phyloP scores from a whole-genome alignment of 92 coral and sea anemone species.

The Desmophyllum pertusum region DNA sequence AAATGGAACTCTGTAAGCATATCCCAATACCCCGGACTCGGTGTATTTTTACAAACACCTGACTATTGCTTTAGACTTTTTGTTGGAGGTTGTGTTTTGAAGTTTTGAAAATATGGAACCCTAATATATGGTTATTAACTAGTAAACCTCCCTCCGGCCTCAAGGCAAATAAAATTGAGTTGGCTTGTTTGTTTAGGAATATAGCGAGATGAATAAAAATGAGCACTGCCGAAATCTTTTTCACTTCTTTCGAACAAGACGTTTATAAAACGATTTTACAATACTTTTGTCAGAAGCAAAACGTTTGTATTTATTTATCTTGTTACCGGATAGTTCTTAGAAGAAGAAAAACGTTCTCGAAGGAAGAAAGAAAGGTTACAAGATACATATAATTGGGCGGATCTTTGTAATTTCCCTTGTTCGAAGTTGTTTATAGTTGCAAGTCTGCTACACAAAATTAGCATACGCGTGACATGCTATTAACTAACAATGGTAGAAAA shows the following conservation, averaged over 20 bases:
- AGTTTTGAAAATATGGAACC: neutral
- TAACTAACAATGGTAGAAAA: neutral
- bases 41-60: neutral
- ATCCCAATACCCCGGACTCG: too few relatives aligned
- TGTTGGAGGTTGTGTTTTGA: neutral
- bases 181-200: constrained; percentile 28
- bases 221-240: neutral
- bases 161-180: constrained; percentile 12
- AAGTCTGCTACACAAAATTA: constrained; percentile 2
- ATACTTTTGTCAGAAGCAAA: neutral
- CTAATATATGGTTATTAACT: constrained; percentile 15
- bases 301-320: neutral
- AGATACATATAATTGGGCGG: constrained; percentile 26
- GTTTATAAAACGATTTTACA: neutral
- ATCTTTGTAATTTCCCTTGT: constrained; percentile 13
- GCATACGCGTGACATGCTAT: constrained; percentile 1
- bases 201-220: constrained; percentile 24
- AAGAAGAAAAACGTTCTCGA: neutral
- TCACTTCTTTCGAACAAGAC: neutral
- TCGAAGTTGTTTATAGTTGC: constrained; percentile 13
- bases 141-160: constrained; percentile 27
- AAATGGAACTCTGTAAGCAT: too few relatives aligned
- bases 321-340: neutral
- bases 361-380: neutral
- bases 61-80: neutral